Evolutionary conservation across 1,140 invertebrate species (phyloP), one percentile per base, ranked within the genome.

Genomic region (Heliothis virescens): DNA sequence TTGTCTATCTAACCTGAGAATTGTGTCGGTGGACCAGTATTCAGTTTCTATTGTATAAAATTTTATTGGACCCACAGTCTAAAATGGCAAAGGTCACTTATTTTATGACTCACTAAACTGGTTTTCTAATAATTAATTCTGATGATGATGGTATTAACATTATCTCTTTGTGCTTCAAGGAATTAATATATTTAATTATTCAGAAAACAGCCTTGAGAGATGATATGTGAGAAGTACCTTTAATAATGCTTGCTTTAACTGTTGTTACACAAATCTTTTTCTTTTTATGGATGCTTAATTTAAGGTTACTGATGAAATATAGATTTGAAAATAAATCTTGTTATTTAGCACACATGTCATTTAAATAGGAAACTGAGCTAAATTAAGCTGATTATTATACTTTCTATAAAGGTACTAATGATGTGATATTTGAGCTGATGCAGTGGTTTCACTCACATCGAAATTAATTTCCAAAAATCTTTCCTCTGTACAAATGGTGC

Each of bases 131-230:
- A 71, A 71, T 71, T 18, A 53, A 53, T 71, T 71, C 50, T n/a
- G n/a, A n/a, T n/a, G n/a, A 71, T 71, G n/a, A 71, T 52, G n/a
- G n/a, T 71, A 71, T 71, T 26, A 71, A 29, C 15, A 71, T 71
- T 71, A 71, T 71, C 18, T 71, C 50, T 21, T 53, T 71, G 67
- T 69, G 21, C 16, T 26, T 53, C 7, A 53, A 53, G 67, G 50
- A 71, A 18, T n/a, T 12, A 41, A 9, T 41, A 41, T 41, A 11
- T 67, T 16, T 18, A 15, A 69, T 63, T 63, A 16, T 53, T 29
- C 21, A 50, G 47, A 52, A 29, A 29, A 50, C 21, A 29, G 21
- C 67, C 50, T 53, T 71, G 67, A 53, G 1, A 71, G 21, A 48
- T 9, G 18, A 18, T 16, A 26, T 63, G 15, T n/a, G 13, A 62